Evolutionary conservation across 2,797 vertebrate species (phyloP).

Genomic region (Aphelocoma californica): DNA sequence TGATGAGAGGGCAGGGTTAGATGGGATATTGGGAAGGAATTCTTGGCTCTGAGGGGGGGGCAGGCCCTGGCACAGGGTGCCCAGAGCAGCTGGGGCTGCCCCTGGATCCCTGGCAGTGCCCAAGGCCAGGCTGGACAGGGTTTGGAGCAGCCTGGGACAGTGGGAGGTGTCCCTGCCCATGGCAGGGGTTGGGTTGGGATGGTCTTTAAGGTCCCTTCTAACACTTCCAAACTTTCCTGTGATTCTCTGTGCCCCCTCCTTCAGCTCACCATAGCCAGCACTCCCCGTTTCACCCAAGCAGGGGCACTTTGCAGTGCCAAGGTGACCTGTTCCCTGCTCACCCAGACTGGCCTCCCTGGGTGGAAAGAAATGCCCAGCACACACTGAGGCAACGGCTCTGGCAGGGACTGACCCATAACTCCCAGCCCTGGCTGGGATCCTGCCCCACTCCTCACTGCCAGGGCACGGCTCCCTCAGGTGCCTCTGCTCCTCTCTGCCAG

Average conservation of each 20-base stretch:
- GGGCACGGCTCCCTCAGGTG: not conserved
- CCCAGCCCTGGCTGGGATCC: not conserved
- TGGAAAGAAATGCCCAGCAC: not conserved
- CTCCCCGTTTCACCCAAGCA: not conserved
- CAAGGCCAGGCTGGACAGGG: accelerated
- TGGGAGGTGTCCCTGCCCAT: not conserved
- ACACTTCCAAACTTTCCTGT: not conserved
- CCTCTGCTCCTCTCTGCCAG: not conserved
- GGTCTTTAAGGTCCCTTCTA: not conserved
- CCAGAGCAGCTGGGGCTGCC: not conserved
- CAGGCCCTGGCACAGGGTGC: not conserved
- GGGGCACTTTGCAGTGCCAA: not conserved
- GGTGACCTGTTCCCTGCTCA: not conserved
- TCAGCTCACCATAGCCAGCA: not conserved
- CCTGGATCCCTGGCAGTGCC: not conserved
- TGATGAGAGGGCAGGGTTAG: accelerated
- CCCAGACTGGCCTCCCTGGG: not conserved
- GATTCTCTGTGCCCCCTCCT: not conserved
- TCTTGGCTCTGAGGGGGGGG: accelerated
- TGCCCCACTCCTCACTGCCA: not conserved
- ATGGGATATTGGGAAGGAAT: not conserved
- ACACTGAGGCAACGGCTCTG: accelerated
- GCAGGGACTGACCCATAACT: not conserved
- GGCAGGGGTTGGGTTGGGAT: not conserved
- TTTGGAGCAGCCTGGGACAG: not conserved